Base-by-base conservation (phyloP, 1,140 invertebrate genomes). In the Aphis craccivora region DNA sequence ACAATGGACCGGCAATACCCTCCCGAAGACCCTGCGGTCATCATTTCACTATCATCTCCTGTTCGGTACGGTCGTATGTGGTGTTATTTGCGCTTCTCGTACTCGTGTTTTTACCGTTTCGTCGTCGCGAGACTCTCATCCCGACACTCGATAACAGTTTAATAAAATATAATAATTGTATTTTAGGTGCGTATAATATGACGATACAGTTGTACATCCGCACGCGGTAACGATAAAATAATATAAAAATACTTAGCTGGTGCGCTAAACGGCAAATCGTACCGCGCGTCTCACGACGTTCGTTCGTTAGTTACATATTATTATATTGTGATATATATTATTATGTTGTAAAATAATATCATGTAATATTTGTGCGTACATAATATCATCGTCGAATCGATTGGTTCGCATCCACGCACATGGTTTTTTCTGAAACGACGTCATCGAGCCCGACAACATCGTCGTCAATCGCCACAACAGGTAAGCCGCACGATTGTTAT, bases 31-130 rank as follows among this genome's bases (percentile, higher is more conserved):
- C 81, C 76, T 55, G 81, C 51, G 89, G 89, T 90, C 89, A 90
- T 86, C 91, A 93, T 93, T 93, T 93, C 48, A n/a, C 35, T n/a
- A 43, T 86, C 91, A 86, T 51, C 48, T 93, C 81, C 30, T 22
- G 91, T 93, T 55, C 81, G 23, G 35, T 55, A 43, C 43, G 81
- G 81, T 53, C 22, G 76, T 37, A 40, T 11, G 55, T 18, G 18
- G 20, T 3, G 14, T 14, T 1, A 14, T 51, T 51, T 48, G 9
- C 51, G 48, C 9, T 20, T 51, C 45, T n/a, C 1, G 48, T 90
- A 22, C 76, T n/a, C 20, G 6, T 88, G 11, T 89, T 53, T 7
- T 0, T 22, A 90, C 23, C 35, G 14, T 67, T 67, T n/a, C 30
- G n/a, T n/a, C n/a, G n/a, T n/a, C n/a, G 60, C 60, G 60, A 30